Base-by-base conservation (phyloP, 2,113 vertebrate species). In the Clarias batrachus region DNA sequence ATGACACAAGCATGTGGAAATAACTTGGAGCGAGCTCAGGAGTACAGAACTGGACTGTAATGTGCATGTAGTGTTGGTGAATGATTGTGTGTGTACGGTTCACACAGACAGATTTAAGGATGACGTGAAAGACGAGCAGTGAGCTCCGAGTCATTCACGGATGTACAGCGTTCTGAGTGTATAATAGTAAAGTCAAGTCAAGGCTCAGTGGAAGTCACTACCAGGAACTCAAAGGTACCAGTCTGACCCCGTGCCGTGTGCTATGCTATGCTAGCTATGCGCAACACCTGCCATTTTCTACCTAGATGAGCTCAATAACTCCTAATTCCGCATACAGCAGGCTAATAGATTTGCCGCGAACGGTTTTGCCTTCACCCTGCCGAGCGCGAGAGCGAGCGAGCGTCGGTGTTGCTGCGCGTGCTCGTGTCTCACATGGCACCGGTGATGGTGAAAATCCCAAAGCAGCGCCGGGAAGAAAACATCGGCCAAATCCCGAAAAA, bases 401-500 rank as follows among this genome's bases (percentile, higher is more conserved):
- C 19, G 30, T 48, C 80, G 76, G 63, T 73, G 85, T 62, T 62
- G 11, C 65, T 48, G 52, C n/a, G 48, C 17, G 63, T 70, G 54
- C 2, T 37, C 2, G 37, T 66, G 54, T 77, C 54, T 85, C 77
- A 85, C 25, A 84, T 89, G 73, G 60, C 30, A 74, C 71, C 21
- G 62, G 83, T 77, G 82, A 13, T 56, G 54, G n/a, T 27, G 70
- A 76, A 81, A 87, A 85, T 85, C 77, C 68, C 60, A 54, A n/a
- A 48, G 70, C 12, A 56, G 25, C 33, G 16, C 19, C 11, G 6
- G 17, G 41, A 76, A 73, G 27, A 66, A 73, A 74, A 70, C 62
- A 37, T 52, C 62, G 12, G 23, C 82, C 83, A 87, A 90, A 91
- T 91, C 89, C 90, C 90, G 33, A 37, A 37, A 33, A 37, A 91